Percentiles rank a stretch among this genome's conserved stretches.
These are phyloP conservation scores for Oplegnathus fasciatus DNA, from an alignment of 2,113 vertebrate genomes.

Conservation along the genomic window DNA sequence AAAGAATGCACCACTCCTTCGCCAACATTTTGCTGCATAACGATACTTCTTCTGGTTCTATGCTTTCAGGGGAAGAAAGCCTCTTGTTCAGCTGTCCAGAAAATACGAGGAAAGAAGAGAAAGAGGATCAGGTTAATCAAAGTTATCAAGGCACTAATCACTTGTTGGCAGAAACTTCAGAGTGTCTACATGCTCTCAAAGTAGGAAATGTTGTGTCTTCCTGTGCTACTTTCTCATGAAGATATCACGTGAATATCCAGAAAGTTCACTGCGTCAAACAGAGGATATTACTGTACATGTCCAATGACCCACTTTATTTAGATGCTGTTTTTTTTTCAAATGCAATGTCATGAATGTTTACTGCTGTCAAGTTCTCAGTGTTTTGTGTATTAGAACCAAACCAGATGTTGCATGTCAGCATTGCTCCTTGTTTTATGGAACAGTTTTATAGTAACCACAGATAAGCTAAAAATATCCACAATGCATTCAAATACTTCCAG, in stretches of 20 bases:
- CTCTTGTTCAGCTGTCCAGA: slow-evolving; percentile 67
- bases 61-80: slow-evolving; percentile 67
- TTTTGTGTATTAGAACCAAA: slow-evolving; percentile 27
- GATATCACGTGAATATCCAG: slow-evolving; percentile 19
- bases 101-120: slow-evolving; percentile 70
- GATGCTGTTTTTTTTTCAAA: slow-evolving; percentile 15
- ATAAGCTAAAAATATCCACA: slow-evolving; percentile 68
- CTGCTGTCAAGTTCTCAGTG: slow-evolving; percentile 54
- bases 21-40: not conserved
- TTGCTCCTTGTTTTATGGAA: slow-evolving; percentile 36
- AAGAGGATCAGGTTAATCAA: slow-evolving; percentile 64
- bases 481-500: slow-evolving; percentile 38
- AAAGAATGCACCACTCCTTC: too few species aligned
- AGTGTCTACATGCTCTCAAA: slow-evolving; percentile 56
- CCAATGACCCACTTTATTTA: slow-evolving; percentile 1
- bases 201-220: slow-evolving; percentile 25
- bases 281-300: not conserved
- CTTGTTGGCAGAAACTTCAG: slow-evolving; percentile 84
- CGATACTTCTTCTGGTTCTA: not conserved
- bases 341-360: slow-evolving; percentile 46
- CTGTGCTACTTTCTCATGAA: slow-evolving; percentile 24
- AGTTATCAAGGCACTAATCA: slow-evolving; percentile 70
- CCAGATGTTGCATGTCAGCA: slow-evolving; percentile 33
- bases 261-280: slow-evolving; percentile 22
- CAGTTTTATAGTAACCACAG: slow-evolving; percentile 56